Evolutionary conservation across 2,888 invertebrate genomes (phyloP), one percentile per base, ranked within the genome.

Genomic region (Acronicta psi): DNA sequence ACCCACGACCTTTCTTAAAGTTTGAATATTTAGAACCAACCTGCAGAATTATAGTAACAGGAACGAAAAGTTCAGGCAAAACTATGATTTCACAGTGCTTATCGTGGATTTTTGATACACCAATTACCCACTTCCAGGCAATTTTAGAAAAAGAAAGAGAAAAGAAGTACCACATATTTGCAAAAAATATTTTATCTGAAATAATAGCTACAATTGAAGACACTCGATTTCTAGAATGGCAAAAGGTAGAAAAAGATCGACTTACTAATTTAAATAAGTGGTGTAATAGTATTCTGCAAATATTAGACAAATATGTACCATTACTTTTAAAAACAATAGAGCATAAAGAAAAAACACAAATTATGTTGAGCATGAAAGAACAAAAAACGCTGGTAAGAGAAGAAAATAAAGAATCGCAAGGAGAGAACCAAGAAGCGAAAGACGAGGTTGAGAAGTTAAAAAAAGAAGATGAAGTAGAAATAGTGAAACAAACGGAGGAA

Each of bases 1-100:
- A 96, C 84, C 96, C 96, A 8, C 88, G 95, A 16, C 94, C 95
- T 1, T 96, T 92, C 84, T 84, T 96, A 13, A 83, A 95, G 59
- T 83, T 95, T 7, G 88, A 95, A 37, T 94, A 93, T 86, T 95
- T 96, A 14, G 94, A 94, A 78, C 94, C 95, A 8, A 93, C 92
- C 34, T 95, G 96, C 73, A 95, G 95, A 81, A 84, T 96, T 37
- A 94, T 95, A 46, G 89, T 96, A 38, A 87, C 95, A 53, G 96
- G 96, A 2, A 95, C 96, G 5, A 92, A 89, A 67, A 88, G 85
- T 45, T 94, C 95, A 13, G 96, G 96, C 1, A 96, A 96, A 89
- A 93, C 95, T 2, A 91, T 95, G 72, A 81, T 96, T 34, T 88
- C 96, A 1, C 82, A 93, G 58, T 94, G 95, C 71, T 84, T 96